A percentile compares a stretch with the other conserved stretches of the same genome.
These are phyloP conservation scores for Vimba vimba DNA, from an alignment of 2,113 vertebrate species.

Conservation along the genomic window DNA sequence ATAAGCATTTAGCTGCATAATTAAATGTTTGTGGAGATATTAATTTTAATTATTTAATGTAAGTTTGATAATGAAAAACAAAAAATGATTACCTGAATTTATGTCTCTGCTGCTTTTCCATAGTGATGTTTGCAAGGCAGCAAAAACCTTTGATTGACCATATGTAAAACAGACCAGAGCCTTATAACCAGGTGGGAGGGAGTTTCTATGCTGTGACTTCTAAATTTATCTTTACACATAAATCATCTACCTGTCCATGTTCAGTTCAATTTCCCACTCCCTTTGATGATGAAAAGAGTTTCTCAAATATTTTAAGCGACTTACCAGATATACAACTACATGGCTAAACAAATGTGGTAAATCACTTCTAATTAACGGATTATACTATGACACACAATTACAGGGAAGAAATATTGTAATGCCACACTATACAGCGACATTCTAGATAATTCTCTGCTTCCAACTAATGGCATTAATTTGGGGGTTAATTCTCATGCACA, in stretches of 20 bases:
- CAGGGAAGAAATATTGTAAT: background rate
- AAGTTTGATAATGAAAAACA: too few species aligned
- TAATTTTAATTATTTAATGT: too few species aligned
- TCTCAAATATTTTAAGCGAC: background rate
- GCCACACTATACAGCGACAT: background rate
- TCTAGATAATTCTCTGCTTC: background rate
- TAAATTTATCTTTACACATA: background rate
- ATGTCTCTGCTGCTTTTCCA: background rate
- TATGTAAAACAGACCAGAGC: background rate
- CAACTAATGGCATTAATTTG: background rate
- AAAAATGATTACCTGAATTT: conserved; percentile 26
- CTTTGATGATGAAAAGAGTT: background rate
- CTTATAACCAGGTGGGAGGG: conserved; percentile 21
- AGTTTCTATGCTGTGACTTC: too few species aligned
- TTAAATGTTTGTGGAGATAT: too few species aligned
- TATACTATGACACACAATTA: background rate
- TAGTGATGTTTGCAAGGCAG: background rate
- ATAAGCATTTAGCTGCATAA: too few species aligned
- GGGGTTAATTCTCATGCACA: background rate
- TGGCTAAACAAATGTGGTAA: background rate
- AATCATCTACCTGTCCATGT: background rate
- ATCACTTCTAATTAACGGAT: background rate
- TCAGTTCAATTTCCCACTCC: background rate
- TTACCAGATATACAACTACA: background rate
- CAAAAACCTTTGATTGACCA: background rate